A percentile compares a stretch with the other conserved stretches of the same genome.
phyloP scores from a whole-genome alignment of 2,113 vertebrate genomes.

The Anarhynchus alexandrinus region DNA sequence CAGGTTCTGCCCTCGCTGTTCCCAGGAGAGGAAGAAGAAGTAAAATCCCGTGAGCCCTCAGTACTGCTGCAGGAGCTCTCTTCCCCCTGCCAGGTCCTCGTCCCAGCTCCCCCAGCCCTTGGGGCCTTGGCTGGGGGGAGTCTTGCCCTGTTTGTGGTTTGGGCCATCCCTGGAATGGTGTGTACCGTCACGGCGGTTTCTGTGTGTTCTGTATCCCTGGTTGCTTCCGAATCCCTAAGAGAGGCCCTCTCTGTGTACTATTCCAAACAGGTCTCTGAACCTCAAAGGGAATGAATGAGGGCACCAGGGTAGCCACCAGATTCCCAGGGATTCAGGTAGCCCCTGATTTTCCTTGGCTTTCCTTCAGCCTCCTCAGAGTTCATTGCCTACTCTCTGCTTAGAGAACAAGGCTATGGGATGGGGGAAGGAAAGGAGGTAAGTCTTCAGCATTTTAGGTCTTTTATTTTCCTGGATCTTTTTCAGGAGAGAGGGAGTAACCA shows the following conservation, averaged over 20 bases:
- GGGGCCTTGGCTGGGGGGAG: constrained; percentile 50
- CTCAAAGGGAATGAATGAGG: constrained; percentile 59
- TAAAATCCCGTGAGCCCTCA: constrained; percentile 49
- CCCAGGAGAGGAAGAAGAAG: constrained; percentile 85
- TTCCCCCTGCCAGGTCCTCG: constrained; percentile 50
- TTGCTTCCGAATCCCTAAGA: constrained; percentile 47
- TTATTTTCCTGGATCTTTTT: constrained; percentile 43
- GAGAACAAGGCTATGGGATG: constrained; percentile 46
- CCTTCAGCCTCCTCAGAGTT: constrained; percentile 57
- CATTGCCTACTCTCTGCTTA: constrained; percentile 46
- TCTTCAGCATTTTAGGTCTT: constrained; percentile 40
- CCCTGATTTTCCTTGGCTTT: constrained; percentile 57
- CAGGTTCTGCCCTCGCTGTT: constrained; percentile 84
- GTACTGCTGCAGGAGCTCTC: constrained; percentile 49
- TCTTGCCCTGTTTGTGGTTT: constrained; percentile 56
- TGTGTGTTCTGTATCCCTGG: constrained; percentile 46
- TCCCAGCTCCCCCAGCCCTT: constrained; percentile 43
- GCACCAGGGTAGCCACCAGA: constrained; percentile 62
- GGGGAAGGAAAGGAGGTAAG: constrained; percentile 63
- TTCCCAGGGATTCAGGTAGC: constrained; percentile 61
- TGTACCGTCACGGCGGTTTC: constrained; percentile 49
- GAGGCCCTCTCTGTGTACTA: constrained; percentile 47
- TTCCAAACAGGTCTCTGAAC: constrained; percentile 62
- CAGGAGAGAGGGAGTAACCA: constrained; percentile 41
- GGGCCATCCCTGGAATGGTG: constrained; percentile 64